Evolutionary conservation across 2,888 invertebrate species (phyloP), one percentile per base, ranked within the genome.

Genomic region (Spisula subtruncata): DNA sequence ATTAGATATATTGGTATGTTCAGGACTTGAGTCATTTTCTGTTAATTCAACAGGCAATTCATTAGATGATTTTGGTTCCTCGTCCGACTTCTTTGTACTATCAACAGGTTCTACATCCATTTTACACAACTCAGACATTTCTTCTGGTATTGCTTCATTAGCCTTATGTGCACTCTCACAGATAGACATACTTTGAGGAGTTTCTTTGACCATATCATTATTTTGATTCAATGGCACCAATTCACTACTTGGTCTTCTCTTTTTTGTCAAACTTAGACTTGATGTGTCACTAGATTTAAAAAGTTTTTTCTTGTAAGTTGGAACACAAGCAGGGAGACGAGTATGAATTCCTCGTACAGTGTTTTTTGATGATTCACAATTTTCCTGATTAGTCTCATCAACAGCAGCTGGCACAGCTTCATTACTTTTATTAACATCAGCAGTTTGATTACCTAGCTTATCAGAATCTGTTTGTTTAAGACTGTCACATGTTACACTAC

Each of bases 21-120:
- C 54, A 25, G 81, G 10, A 29, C n/a, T 54, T 14, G n/a, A 20
- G 10, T n/a, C 60, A 60, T 60, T 60, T n/a, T n/a, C n/a, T 18
- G 60, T 60, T 60, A n/a, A 60, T 66, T 66, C 25, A n/a, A 66
- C 60, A 66, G 60, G 25, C 25, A 66, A 66, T 66, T 66, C 60
- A 66, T 66, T 66, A 66, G 60, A n/a, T 25, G 25, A 10, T 6
- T 6, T 5, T 18, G 18, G 56, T 20, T 56, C 20, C 56, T n/a
- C 5, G 18, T 56, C 56, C 0, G 56, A 56, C 20, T 6, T n/a
- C 6, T n/a, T 20, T 20, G 20, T 54, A 1, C n/a, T 71, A 71
- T 71, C 32, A 29, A 32, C 12, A 32, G 75, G 35, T 35, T 32
- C 75, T 25, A 35, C 32, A 75, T 75, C 75, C 75, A 8, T 75